Percentiles rank a stretch among this genome's conserved stretches.
phyloP scores from a whole-genome alignment of 1,140 invertebrate species.

The Drosophila kikkawai region DNA sequence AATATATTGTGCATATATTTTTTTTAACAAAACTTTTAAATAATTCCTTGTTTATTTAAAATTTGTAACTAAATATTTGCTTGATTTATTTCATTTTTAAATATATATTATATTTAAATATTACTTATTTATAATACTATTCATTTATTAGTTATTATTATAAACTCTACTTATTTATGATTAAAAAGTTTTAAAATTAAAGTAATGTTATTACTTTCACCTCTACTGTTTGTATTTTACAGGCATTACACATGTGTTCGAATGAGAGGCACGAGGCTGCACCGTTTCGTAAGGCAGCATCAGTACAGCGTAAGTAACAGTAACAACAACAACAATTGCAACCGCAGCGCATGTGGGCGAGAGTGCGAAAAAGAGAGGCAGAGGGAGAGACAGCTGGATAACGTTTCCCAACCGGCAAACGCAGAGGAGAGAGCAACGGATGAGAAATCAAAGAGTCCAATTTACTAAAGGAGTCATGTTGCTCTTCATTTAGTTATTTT shows the following conservation, averaged over 20 bases:
- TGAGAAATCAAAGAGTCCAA: background rate
- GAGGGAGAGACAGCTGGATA: slow-evolving; percentile 1
- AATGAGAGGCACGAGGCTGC: slow-evolving; percentile 39
- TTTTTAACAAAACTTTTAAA: background rate
- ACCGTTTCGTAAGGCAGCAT: slow-evolving; percentile 63
- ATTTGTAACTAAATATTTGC: background rate
- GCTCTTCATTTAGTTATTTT: background rate
- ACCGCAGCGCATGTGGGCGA: slow-evolving; percentile 27
- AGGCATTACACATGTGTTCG: background rate
- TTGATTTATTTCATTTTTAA: background rate
- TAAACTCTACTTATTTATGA: background rate
- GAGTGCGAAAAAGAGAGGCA: slow-evolving; percentile 9
- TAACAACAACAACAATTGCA: slow-evolving; percentile 25
- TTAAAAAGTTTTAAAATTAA: background rate
- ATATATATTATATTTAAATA: background rate
- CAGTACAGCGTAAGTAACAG: slow-evolving; percentile 14
- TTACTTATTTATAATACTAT: background rate
- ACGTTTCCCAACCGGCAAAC: slow-evolving; percentile 31
- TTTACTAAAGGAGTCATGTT: background rate
- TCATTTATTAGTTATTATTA: too few species aligned
- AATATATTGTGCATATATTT: too few species aligned
- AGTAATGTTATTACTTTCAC: background rate
- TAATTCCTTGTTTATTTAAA: too few species aligned
- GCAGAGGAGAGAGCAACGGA: background rate
- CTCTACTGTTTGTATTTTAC: slow-evolving; percentile 1